Evolutionary conservation across 2,113 vertebrate genomes (phyloP), one percentile per base, ranked within the genome.

Genomic region (Romanogobio albipinnatus): DNA sequence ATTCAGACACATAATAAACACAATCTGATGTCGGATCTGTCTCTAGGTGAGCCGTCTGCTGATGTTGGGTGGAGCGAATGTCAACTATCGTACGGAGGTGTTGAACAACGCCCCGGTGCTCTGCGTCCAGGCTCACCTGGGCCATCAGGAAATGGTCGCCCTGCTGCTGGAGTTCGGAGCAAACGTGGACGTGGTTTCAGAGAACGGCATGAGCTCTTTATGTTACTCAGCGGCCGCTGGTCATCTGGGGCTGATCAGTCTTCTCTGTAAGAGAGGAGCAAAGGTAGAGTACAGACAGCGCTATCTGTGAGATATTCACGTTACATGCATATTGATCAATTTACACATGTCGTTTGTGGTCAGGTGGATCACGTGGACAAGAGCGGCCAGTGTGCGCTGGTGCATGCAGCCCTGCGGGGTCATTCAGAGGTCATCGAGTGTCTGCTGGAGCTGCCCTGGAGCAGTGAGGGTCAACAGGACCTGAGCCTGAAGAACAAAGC

Each of bases 71-170:
- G 98, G 98, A 19, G 97, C 97, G 15, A 99, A 98, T 3, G 96
- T 97, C 81, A 99, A 99, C 93, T 99, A 99, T 78, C 96, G 96
- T 80, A 99, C 98, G 0, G 98, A 99, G 90, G 98, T 98, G 62
- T 92, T 99, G 88, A 98, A 96, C 90, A 99, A 98, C 2, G 96
- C 97, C 5, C 98, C 98, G 0, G 95, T 99, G 88, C 93, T 98
- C 5, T 98, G 97, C 10, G 97, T 98, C 71, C 97, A 99, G 91
- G 94, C 97, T 0, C 97, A 99, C 91, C 96, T 99, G 0, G 98
- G 98, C 3, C 98, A 99, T 0, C 97, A 96, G 91, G 98, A 99
- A 89, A 95, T 99, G 64, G 95, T 96, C 62, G 91, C 93, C 49
- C 94, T 99, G 62, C 88, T 99, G 68, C 92, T 99, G 0, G 98